These are phyloP conservation scores for Hydrocynus forskahlii DNA, from an alignment of 2,797 vertebrate genomes.

Conservation along the genomic window DNA sequence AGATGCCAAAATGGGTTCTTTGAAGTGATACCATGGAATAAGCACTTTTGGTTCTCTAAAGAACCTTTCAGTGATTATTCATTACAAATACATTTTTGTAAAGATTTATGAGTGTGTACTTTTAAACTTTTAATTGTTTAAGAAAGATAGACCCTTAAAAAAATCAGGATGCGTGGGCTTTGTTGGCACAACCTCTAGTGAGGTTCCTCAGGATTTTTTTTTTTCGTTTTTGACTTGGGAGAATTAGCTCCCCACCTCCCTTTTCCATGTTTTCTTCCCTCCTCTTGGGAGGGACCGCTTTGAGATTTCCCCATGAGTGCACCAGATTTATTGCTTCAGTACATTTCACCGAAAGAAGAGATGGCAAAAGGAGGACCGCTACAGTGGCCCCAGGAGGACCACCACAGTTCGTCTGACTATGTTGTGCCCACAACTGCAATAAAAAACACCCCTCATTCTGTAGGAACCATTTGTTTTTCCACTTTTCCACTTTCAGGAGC, in stretches of 20 bases:
- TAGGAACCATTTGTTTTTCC: slow-evolving; percentile 61
- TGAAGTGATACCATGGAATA: neutral
- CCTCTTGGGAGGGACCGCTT: slow-evolving; percentile 67
- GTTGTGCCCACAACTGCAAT: slow-evolving; percentile 59
- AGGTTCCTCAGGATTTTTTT: slow-evolving; percentile 45
- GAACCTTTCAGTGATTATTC: neutral
- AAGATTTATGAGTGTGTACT: neutral
- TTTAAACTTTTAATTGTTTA: neutral
- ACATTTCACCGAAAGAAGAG: slow-evolving; percentile 66
- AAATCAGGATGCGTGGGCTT: slow-evolving; percentile 26
- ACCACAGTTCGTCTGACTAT: slow-evolving; percentile 62
- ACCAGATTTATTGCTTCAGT: slow-evolving; percentile 74
- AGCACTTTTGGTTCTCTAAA: neutral
- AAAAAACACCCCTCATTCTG: slow-evolving; percentile 59
- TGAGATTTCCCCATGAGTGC: slow-evolving; percentile 72
- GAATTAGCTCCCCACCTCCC: slow-evolving; percentile 31
- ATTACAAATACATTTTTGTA: neutral
- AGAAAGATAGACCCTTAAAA: neutral
- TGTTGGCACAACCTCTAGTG: slow-evolving; percentile 53
- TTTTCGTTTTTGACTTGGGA: slow-evolving; percentile 17
- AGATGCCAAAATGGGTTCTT: neutral
- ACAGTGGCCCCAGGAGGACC: slow-evolving; percentile 56
- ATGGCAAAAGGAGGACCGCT: slow-evolving; percentile 54
- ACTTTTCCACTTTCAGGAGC: slow-evolving; percentile 54
- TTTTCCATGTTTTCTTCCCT: slow-evolving; percentile 29